Conservation (phyloP, 2,797 vertebrate genomes). For the Manis pentadactyla region DNA sequence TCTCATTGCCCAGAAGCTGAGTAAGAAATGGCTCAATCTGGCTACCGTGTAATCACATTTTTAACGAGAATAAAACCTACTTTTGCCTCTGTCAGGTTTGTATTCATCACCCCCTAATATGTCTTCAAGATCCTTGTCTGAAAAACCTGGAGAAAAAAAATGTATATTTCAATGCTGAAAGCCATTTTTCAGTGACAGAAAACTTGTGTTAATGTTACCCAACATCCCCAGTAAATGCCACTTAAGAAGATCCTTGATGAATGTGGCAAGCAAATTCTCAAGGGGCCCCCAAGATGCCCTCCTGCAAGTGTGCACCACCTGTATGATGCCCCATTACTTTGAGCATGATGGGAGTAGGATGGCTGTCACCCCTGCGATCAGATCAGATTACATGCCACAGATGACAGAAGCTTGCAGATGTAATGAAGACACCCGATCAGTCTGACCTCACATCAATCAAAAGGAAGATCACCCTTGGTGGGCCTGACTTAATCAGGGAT, state of each 20-base stretch:
- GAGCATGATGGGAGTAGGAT: neutral
- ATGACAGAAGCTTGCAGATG: neutral
- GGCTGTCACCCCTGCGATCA: neutral
- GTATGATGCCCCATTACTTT: neutral
- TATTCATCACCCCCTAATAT: slow-evolving; percentile 84
- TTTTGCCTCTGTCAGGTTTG: slow-evolving; percentile 93
- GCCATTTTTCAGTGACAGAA: neutral
- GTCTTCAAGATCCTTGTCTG: slow-evolving; percentile 89
- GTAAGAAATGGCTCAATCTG: neutral
- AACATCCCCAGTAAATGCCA: neutral
- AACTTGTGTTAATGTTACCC: neutral
- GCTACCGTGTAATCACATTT: neutral
- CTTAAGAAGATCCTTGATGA: neutral
- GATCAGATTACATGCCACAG: neutral
- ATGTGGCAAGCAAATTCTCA: neutral
- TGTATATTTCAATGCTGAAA: neutral
- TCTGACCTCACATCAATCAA: neutral
- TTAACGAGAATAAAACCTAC: slow-evolving; percentile 81
- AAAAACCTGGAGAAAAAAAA: slow-evolving; percentile 82
- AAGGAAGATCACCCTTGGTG: neutral
- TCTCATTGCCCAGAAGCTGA: neutral
- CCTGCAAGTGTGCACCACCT: neutral
- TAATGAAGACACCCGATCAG: neutral
- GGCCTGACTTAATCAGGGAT: neutral
- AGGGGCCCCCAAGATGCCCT: neutral